Percentiles rank a stretch among this genome's conserved stretches.
Conservation (phyloP, 2,888 invertebrate species). For the Pheosia gnoma region DNA sequence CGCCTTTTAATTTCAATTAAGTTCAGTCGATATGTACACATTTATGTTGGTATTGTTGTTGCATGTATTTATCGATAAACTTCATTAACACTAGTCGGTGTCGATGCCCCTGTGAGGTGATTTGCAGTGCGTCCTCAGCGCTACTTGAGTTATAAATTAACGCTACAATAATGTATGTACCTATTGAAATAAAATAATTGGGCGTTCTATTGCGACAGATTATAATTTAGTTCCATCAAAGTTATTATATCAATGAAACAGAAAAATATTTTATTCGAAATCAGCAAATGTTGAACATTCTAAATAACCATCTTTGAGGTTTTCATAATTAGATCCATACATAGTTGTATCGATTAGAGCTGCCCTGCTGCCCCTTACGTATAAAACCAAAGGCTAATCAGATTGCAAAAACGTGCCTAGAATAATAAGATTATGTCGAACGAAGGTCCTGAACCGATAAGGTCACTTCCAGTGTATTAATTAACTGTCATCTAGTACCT, state of each 20-base stretch:
- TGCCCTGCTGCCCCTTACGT: not conserved
- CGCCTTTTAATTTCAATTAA: not conserved
- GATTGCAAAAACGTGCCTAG: not conserved
- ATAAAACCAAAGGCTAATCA: not conserved
- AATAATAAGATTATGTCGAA: not conserved
- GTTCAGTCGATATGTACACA: not conserved
- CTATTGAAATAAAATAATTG: not conserved
- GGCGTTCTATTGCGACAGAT: no score
- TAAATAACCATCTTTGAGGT: no score
- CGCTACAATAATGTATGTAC: not conserved
- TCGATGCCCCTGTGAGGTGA: not conserved
- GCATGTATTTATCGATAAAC: not conserved
- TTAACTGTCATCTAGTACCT: constrained; percentile 12
- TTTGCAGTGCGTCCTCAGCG: not conserved
- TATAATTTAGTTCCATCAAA: no score
- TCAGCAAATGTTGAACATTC: no score
- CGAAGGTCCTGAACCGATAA: not conserved
- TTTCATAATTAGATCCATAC: no score
- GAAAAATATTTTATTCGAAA: no score
- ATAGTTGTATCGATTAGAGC: not conserved
- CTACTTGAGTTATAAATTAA: not conserved
- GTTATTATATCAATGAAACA: no score
- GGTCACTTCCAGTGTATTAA: constrained; percentile 1
- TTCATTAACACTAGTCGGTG: not conserved
- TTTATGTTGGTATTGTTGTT: not conserved